These are phyloP conservation scores for Stenodera caucasica DNA, from an alignment of 2,888 invertebrate genomes.

Conservation along the genomic window DNA sequence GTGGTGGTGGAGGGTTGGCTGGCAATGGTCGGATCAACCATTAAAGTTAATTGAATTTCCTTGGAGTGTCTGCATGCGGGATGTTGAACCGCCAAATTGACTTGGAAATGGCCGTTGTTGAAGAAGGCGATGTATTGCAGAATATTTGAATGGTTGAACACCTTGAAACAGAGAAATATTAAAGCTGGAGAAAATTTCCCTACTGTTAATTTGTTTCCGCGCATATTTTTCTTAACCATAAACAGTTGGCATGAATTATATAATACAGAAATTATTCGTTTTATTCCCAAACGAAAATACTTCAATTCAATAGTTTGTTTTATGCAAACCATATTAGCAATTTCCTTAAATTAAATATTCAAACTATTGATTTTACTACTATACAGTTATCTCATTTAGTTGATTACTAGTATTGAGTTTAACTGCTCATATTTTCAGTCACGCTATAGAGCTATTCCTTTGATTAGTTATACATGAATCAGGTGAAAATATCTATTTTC, in stretches of 20 bases:
- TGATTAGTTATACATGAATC: background rate
- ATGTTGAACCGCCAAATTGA: constrained; percentile 57
- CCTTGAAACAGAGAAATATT: constrained; percentile 42
- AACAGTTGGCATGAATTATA: too few relatives aligned
- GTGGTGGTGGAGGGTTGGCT: constrained; percentile 33
- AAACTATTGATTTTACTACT: background rate
- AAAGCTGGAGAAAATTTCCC: constrained; percentile 8
- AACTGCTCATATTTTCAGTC: constrained; percentile 1
- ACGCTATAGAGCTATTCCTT: background rate
- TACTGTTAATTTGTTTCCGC: constrained; percentile 4
- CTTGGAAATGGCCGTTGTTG: constrained; percentile 55
- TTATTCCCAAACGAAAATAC: too few relatives aligned
- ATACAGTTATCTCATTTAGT: background rate
- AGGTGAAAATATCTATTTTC: background rate
- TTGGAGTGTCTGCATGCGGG: constrained; percentile 53
- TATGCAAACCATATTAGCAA: background rate
- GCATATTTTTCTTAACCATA: too few relatives aligned
- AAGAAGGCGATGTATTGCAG: constrained; percentile 52
- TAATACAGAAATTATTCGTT: too few relatives aligned
- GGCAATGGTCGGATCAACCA: constrained; percentile 55
- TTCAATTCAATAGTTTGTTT: too few relatives aligned
- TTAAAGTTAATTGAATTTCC: constrained; percentile 63
- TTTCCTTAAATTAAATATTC: background rate
- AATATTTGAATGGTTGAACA: constrained; percentile 53
- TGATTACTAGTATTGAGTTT: background rate